Evolutionary conservation across 2,113 vertebrate genomes (phyloP), one percentile per base, ranked within the genome.

Genomic region (Riparia riparia): DNA sequence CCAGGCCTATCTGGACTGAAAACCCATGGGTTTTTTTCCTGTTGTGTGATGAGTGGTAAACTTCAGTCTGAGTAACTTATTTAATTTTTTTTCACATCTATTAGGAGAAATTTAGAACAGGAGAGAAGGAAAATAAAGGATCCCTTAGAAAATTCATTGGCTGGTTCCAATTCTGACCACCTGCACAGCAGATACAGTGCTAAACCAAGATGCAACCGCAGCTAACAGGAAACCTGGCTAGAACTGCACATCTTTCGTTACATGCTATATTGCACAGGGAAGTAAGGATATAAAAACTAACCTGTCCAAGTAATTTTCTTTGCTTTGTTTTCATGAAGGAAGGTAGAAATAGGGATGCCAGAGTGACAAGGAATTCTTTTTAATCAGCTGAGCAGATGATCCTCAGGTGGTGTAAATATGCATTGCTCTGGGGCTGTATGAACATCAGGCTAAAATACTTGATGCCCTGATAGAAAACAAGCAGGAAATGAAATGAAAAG

Each of bases 151-250:
- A 86, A 14, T 12, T 69, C 8, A 31, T 32, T 12, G 3, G 1
- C 12, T 70, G 31, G 44, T 34, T 74, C 34, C 42, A 47, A 10
- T 54, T 85, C 44, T 64, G 58, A 68, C 24, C 14, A 47, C 14
- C 20, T 60, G 53, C 2, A 1, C 45, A 44, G 18, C 12, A 57
- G 12, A 34, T 7, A 53, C 0, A 6, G 45, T 57, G 5, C 57
- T 66, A 78, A 86, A 82, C 19, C 10, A 17, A 84, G 34, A 58
- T 31, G 8, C 3, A 1, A 44, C 21, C n/a, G 84, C 51, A 57
- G 16, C 29, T 78, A 34, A 50, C 16, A 71, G 47, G 31, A 90
- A 83, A 31, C 18, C 20, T 66, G 26, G 1, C 41, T 63, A 50
- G 51, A 91, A 71, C 16, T 54, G 15, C 16, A 17, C 0, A 0